Percentiles rank a stretch among this genome's conserved stretches.
phyloP scores from a whole-genome alignment of 2,113 vertebrate species.

The Marcusenius ussheri region DNA sequence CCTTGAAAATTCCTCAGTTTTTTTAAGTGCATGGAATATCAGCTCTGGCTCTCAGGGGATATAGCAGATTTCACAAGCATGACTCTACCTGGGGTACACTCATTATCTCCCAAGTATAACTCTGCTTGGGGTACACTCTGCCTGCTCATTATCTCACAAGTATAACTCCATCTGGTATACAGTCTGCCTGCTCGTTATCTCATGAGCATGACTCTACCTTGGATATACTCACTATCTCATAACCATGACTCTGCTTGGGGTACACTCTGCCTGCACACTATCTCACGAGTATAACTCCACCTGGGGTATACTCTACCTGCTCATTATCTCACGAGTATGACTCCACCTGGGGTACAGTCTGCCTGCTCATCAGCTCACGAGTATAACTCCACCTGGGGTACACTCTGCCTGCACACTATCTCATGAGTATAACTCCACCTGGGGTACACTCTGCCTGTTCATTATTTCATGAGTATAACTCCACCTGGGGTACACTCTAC shows the following conservation, averaged over 20 bases:
- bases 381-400: not conserved
- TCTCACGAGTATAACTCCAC: not conserved
- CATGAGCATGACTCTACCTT: too few relatives aligned
- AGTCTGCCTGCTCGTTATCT: not conserved
- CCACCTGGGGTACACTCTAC: not conserved
- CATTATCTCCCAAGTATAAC: not conserved
- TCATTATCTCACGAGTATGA: not conserved
- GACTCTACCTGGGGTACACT: not conserved
- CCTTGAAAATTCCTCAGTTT: not conserved
- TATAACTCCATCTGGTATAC: not conserved
- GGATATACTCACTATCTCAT: too few relatives aligned
- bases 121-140: not conserved
- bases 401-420: not conserved
- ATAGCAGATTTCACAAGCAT: constrained; percentile 38
- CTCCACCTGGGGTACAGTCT: not conserved
- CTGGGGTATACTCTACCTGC: too few relatives aligned
- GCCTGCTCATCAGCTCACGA: not conserved
- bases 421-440: not conserved
- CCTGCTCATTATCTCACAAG: not conserved
- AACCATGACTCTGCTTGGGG: not conserved
- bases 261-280: not conserved
- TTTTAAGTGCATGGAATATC: constrained; percentile 58
- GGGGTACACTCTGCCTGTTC: not conserved
- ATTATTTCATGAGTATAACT: not conserved
- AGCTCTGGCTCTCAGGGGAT: constrained; percentile 45